These are phyloP conservation scores for Enhydra lutris DNA, from an alignment of 2,113 vertebrate species.

Conservation along the genomic window DNA sequence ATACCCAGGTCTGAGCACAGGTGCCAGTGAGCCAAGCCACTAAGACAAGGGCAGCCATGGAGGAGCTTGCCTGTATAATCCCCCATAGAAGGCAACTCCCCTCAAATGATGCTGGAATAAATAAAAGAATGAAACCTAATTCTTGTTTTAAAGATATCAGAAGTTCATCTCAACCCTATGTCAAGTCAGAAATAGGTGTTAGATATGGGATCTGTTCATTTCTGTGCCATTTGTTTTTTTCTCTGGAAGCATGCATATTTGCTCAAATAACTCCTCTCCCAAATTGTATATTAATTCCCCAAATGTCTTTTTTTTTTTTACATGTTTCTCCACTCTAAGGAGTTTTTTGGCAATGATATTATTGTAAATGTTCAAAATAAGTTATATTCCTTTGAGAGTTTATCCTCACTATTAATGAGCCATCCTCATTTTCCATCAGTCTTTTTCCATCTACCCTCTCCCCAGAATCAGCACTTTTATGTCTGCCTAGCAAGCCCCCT, in stretches of 20 bases:
- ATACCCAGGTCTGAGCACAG: not conserved
- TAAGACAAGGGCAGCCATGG: too few species aligned
- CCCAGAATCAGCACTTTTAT: not conserved
- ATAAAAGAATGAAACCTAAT: not conserved
- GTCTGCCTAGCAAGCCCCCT: not conserved
- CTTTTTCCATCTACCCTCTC: not conserved
- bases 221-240: not conserved
- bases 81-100: fast-evolving
- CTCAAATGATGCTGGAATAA: not conserved
- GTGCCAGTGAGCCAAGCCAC: not conserved
- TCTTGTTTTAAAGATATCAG: not conserved
- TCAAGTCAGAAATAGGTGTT: not conserved
- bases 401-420: not conserved
- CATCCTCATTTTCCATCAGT: not conserved
- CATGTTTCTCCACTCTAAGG: not conserved
- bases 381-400: not conserved
- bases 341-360: not conserved
- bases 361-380: not conserved
- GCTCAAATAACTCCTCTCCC: not conserved
- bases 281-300: not conserved
- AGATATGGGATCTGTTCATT: not conserved
- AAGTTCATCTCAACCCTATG: not conserved
- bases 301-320: not conserved
- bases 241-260: not conserved
- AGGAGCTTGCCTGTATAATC: not conserved